Base-by-base conservation (phyloP, 2,888 invertebrate species). In the Cephus rjabovi region DNA sequence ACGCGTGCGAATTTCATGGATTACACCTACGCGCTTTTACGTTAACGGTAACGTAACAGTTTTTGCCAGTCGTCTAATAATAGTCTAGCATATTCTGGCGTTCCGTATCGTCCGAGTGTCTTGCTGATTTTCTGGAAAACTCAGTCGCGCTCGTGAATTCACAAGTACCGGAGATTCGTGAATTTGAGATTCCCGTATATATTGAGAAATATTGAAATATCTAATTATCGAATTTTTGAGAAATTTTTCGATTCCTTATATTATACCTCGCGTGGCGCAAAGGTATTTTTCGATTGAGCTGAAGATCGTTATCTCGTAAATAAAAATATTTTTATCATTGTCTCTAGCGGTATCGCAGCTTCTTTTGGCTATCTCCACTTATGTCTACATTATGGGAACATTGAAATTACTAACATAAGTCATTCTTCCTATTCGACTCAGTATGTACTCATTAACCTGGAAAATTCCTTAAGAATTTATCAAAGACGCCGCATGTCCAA, bases 11-110 rank as follows among this genome's bases (percentile, higher is more conserved):
- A 56, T 56, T 23, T 56, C 23, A 56, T 56, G 23, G 23, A 56
- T 23, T 23, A 79, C 82, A 76, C 79, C 80, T 71, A 79, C 81
- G 56, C 30, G 12, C 34, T 75, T 34, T 73, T 68, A 9, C 56
- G 56, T 23, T 56, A 56, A 9, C 23, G 23, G 6, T 23, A 56
- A 56, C 56, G 56, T 56, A 23, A 56, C 56, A 82, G 84, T 87
- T 86, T 88, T 85, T 84, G 85, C 83, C 83, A 83, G 80, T 85
- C 83, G 81, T 85, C 88, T 87, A 89, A 88, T 86, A 87, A 88
- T 88, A 86, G 85, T 81, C 69, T 35, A 71, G 76, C 80, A 79
- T 84, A 85, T 84, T 87, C 87, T 85, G 81, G 86, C 84, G 79
- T 84, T 82, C 83, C 82, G 83, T 83, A 84, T 85, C 84, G 83